Percentiles rank a stretch among this genome's conserved stretches.
These are phyloP conservation scores for Oscheius onirici DNA, from an alignment of 2,888 invertebrate genomes.

Conservation along the genomic window DNA sequence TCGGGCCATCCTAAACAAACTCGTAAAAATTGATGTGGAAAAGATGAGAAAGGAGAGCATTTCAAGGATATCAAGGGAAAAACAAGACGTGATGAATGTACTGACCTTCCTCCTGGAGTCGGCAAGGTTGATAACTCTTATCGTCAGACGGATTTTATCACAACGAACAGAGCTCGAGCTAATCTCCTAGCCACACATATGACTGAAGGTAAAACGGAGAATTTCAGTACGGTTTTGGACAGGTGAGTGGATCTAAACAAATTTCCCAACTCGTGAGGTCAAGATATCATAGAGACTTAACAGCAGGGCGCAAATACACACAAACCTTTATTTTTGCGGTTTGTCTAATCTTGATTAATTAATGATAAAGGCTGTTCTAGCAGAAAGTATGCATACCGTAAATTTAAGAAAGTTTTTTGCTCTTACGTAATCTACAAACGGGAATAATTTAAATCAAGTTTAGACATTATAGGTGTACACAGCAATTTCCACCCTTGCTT, in stretches of 20 bases:
- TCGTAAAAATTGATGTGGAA: neutral
- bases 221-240: neutral
- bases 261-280: no score
- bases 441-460: no score
- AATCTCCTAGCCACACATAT: conserved; percentile 23
- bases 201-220: conserved; percentile 6
- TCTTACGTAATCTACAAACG: no score
- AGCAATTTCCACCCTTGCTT: no score
- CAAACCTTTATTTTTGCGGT: no score
- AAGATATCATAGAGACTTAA: no score
- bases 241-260: neutral
- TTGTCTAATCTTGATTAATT: no score
- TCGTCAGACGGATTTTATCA: conserved; percentile 25
- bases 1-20: neutral
- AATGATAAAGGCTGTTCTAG: no score
- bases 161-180: conserved; percentile 23
- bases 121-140: conserved; percentile 17
- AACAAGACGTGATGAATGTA: neutral
- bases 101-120: conserved; percentile 27
- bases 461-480: no score
- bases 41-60: neutral
- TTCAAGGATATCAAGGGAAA: neutral
- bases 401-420: no score
- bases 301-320: no score
- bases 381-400: no score